Conservation (phyloP, 2,888 invertebrate genomes). For the Rhamphomyia laevipes region DNA sequence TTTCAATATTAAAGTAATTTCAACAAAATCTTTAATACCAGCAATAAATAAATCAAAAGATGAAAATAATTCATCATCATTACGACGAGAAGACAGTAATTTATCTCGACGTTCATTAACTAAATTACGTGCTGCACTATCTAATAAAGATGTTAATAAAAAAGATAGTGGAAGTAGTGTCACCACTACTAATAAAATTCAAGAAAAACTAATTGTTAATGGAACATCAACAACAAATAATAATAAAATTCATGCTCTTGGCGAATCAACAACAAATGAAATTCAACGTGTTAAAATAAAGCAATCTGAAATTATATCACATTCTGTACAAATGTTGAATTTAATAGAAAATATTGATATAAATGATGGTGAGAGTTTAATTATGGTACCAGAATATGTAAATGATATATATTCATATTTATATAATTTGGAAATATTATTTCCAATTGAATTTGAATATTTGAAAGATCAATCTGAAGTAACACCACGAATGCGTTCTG, state of each 20-base stretch:
- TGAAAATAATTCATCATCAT: constrained; percentile 11
- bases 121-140: constrained; percentile 28
- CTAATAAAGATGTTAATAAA: constrained; percentile 14
- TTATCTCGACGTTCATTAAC: constrained; percentile 29
- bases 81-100: constrained; percentile 34
- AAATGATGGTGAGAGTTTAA: constrained; percentile 59
- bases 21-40: constrained; percentile 4
- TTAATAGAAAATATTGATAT: constrained; percentile 60
- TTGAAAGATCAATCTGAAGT: constrained; percentile 48
- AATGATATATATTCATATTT: constrained; percentile 84
- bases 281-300: neutral
- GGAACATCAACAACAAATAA: constrained; percentile 13
- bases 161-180: no score
- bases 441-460: constrained; percentile 51
- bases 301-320: neutral
- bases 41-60: constrained; percentile 2
- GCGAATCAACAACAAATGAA: neutral
- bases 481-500: constrained; percentile 67
- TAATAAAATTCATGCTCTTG: constrained; percentile 5
- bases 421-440: constrained; percentile 57
- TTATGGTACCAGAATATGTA: constrained; percentile 72
- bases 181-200: neutral
- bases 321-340: neutral
- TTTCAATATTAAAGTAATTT: neutral
- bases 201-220: constrained; percentile 7